These are phyloP conservation scores for Tachina grossa DNA, from an alignment of 2,888 invertebrate genomes.

Conservation along the genomic window DNA sequence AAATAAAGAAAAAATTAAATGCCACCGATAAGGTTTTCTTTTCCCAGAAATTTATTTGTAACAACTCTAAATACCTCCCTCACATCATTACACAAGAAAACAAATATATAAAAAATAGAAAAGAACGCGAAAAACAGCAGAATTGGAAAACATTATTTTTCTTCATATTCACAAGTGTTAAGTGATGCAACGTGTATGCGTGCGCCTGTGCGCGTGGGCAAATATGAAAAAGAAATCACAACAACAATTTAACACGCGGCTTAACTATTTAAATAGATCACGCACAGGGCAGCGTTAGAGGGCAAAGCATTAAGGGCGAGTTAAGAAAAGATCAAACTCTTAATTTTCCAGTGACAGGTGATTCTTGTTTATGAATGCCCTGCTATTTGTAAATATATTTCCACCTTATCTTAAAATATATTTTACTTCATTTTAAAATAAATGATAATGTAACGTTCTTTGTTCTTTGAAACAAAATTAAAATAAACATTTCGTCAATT, in stretches of 20 bases:
- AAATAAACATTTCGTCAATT: constrained; percentile 28
- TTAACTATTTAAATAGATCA: constrained; percentile 35
- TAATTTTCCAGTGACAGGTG: constrained; percentile 32
- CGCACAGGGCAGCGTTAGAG: constrained; percentile 35
- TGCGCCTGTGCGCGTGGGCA: constrained; percentile 38
- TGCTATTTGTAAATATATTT: neutral
- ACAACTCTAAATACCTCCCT: neutral
- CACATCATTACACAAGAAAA: constrained; percentile 15
- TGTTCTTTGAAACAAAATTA: constrained; percentile 14
- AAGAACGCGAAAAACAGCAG: constrained; percentile 10
- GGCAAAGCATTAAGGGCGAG: constrained; percentile 22
- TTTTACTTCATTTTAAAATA: neutral
- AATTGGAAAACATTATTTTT: neutral
- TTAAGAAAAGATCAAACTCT: neutral
- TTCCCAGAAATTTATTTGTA: neutral
- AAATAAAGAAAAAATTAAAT: neutral
- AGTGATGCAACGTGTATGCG: constrained; percentile 46
- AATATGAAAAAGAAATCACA: neutral
- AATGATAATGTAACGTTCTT: neutral
- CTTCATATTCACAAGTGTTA: constrained; percentile 18
- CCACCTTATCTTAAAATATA: constrained; percentile 8
- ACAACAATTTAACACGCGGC: neutral
- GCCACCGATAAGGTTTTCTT: constrained; percentile 5
- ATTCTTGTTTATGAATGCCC: neutral
- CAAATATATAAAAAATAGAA: neutral